Evolutionary conservation across 1,140 invertebrate species (phyloP).

Genomic region (Achatina immaculata): DNA sequence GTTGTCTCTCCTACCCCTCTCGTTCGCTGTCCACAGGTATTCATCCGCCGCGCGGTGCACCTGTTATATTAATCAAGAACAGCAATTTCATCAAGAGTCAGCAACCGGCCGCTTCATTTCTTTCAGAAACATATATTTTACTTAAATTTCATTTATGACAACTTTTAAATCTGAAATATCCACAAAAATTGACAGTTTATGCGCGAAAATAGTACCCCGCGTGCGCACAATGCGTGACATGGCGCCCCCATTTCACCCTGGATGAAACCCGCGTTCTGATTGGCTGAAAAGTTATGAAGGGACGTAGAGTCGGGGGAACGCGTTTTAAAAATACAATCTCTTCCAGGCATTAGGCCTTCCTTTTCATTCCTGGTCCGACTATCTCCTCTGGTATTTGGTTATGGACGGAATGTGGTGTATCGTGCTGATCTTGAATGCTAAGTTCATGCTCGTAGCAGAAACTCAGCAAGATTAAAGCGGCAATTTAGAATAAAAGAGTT

Average conservation of each 20-base stretch:
- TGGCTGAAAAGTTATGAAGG: slow-evolving; percentile 27
- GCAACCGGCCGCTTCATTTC: background rate
- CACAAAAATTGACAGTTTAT: background rate
- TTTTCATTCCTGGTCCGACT: too few species aligned
- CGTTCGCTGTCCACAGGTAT: background rate
- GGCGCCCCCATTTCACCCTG: slow-evolving; percentile 38
- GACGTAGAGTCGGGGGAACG: background rate
- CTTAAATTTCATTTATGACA: background rate
- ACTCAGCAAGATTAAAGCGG: too few species aligned
- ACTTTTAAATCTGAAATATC: background rate
- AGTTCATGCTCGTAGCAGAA: too few species aligned
- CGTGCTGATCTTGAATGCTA: too few species aligned
- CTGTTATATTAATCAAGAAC: background rate
- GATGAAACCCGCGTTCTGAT: slow-evolving; percentile 23
- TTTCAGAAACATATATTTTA: background rate
- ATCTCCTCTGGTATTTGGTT: too few species aligned
- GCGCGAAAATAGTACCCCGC: background rate
- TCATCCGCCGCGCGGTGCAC: slow-evolving; percentile 12
- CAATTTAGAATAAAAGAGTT: too few species aligned
- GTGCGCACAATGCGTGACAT: background rate
- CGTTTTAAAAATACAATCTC: too few species aligned
- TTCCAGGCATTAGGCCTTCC: too few species aligned
- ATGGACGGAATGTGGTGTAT: too few species aligned
- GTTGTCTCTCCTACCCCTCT: background rate
- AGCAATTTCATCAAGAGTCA: background rate